These are phyloP conservation scores for Stegastes partitus DNA, from an alignment of 2,113 vertebrate genomes.

Conservation along the genomic window DNA sequence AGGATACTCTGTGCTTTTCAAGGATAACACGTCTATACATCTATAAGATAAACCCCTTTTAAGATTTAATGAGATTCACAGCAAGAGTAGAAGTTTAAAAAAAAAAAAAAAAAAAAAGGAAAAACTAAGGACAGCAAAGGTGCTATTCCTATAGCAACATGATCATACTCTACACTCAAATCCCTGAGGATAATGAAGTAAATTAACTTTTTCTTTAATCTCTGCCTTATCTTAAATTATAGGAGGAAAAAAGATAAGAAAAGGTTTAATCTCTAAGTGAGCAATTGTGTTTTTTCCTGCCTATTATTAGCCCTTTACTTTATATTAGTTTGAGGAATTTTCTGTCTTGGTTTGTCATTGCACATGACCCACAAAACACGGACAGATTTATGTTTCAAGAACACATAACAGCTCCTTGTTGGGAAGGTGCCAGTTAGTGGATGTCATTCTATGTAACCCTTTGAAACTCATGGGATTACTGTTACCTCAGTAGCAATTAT, in stretches of 20 bases:
- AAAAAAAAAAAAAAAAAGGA: slow-evolving; percentile 2
- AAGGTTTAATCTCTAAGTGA: slow-evolving; percentile 42
- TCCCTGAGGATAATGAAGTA: slow-evolving; percentile 61
- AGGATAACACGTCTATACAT: slow-evolving; percentile 53
- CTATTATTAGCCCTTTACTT: slow-evolving; percentile 21
- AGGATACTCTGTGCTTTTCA: slow-evolving; percentile 53
- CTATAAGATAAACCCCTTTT: slow-evolving; percentile 57
- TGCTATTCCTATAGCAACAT: slow-evolving; percentile 29
- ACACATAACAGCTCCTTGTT: too few relatives aligned
- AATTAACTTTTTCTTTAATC: slow-evolving; percentile 69
- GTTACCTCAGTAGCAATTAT: too few relatives aligned
- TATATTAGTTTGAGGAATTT: slow-evolving; percentile 11
- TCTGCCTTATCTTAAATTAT: slow-evolving; percentile 66
- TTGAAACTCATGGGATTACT: too few relatives aligned
- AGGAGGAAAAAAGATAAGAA: slow-evolving; percentile 46
- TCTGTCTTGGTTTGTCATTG: slow-evolving; percentile 38
- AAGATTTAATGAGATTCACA: slow-evolving; percentile 67
- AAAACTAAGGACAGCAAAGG: slow-evolving; percentile 42
- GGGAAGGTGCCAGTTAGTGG: too few relatives aligned
- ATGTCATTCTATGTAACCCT: too few relatives aligned
- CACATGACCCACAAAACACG: not conserved
- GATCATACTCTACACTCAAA: slow-evolving; percentile 53
- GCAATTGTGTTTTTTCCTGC: slow-evolving; percentile 37
- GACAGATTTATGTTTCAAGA: not conserved
- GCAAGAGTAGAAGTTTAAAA: slow-evolving; percentile 17